A percentile compares a stretch with the other conserved stretches of the same genome.
Evolutionary conservation across 2,888 invertebrate genomes (phyloP).

Genomic region (Trichopria drosophilae): DNA sequence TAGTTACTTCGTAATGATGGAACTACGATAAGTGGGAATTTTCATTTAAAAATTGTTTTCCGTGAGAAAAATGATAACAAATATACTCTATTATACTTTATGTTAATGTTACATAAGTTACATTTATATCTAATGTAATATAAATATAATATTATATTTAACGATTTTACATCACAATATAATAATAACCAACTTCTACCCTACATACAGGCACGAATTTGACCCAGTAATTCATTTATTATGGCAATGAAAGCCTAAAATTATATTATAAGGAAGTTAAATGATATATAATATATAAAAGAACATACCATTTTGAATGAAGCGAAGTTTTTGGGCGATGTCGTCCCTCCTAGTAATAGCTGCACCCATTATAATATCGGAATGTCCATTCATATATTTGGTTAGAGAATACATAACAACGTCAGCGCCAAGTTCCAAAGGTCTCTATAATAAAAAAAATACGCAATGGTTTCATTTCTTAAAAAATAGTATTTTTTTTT

Average conservation of each 20-base stretch:
- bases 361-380: conserved; percentile 96
- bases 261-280: neutral
- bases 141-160: neutral
- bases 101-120: too few relatives aligned
- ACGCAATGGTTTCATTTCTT: too few relatives aligned
- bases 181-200: too few relatives aligned
- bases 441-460: conserved; percentile 66
- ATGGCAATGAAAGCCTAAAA: neutral
- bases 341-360: conserved; percentile 74
- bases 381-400: conserved; percentile 98
- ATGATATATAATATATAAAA: conserved; percentile 1
- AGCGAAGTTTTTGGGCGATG: conserved; percentile 73
- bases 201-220: neutral
- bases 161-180: neutral
- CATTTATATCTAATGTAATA: neutral
- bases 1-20: too few relatives aligned
- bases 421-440: conserved; percentile 88
- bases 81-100: too few relatives aligned
- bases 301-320: conserved; percentile 80
- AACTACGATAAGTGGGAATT: too few relatives aligned
- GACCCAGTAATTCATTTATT: neutral
- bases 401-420: conserved; percentile 89
- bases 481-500: too few relatives aligned
- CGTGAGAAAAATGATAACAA: too few relatives aligned
- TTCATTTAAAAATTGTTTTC: too few relatives aligned